Conservation (phyloP, 2,797 vertebrate genomes). For the Lycodopsis pacificus region DNA sequence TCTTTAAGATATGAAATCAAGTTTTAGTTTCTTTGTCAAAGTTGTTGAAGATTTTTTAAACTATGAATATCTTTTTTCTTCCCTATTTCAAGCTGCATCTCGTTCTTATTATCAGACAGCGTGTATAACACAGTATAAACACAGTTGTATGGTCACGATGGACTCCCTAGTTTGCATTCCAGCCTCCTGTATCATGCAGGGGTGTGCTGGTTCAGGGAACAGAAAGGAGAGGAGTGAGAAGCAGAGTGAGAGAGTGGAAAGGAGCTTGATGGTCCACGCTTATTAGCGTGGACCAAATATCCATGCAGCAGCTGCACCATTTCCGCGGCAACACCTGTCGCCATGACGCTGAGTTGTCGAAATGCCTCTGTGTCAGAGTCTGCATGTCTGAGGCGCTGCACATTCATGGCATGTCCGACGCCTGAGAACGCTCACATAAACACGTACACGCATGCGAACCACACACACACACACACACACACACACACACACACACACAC, state of each 20-base stretch:
- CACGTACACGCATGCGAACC: background rate
- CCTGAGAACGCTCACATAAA: conserved; percentile 27
- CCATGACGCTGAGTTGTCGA: conserved; percentile 73
- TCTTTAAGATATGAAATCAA: background rate
- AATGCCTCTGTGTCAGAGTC: conserved; percentile 72
- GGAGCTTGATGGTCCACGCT: conserved; percentile 52
- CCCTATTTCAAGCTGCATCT: background rate
- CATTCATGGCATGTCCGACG: conserved; percentile 33
- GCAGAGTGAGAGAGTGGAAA: background rate
- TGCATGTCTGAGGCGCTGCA: conserved; percentile 59
- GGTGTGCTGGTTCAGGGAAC: conserved; percentile 31
- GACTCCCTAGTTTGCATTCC: conserved; percentile 27
- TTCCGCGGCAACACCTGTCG: conserved; percentile 82
- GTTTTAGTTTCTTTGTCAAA: background rate
- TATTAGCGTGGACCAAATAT: conserved; percentile 77
- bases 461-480: conserved; percentile 12
- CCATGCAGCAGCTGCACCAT: conserved; percentile 80
- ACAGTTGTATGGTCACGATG: conserved; percentile 2
- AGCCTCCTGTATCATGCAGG: conserved; percentile 20
- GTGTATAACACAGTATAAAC: background rate
- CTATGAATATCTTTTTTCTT: background rate
- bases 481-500: too few species aligned
- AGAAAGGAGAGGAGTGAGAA: conserved; percentile 5
- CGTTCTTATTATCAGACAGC: background rate
- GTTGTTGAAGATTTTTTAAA: too few species aligned